Conservation (phyloP, 2,888 invertebrate genomes). For the Eupeodes luniger region DNA sequence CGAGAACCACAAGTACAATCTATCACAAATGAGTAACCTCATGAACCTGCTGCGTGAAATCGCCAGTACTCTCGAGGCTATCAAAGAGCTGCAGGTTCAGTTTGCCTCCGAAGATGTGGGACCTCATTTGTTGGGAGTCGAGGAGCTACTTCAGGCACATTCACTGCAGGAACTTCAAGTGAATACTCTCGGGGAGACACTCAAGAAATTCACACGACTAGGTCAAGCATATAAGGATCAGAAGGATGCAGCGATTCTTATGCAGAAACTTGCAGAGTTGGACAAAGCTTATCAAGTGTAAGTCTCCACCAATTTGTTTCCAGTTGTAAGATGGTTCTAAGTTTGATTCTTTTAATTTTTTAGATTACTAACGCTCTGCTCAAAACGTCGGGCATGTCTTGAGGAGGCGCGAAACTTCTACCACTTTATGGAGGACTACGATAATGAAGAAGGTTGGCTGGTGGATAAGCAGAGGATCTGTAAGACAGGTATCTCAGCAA, state of each 20-base stretch:
- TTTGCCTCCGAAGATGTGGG: conserved; percentile 93
- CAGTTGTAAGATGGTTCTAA: neutral
- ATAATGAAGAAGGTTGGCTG: conserved; percentile 99
- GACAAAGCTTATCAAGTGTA: conserved; percentile 91
- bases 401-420: conserved; percentile 97
- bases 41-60: conserved; percentile 96
- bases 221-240: conserved; percentile 86
- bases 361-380: conserved; percentile 81
- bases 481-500: conserved; percentile 95
- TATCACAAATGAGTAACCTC: conserved; percentile 91
- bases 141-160: conserved; percentile 97
- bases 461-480: conserved; percentile 97
- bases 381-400: conserved; percentile 90
- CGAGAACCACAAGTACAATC: conserved; percentile 91
- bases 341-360: neutral
- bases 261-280: conserved; percentile 90
- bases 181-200: conserved; percentile 93
- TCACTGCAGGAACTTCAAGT: conserved; percentile 96
- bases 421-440: conserved; percentile 98
- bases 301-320: conserved; percentile 70
- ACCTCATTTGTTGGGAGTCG: conserved; percentile 96
- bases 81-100: conserved; percentile 92
- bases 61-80: conserved; percentile 93
- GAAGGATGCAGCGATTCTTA: conserved; percentile 86
- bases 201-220: conserved; percentile 90